A percentile compares a stretch with the other conserved stretches of the same genome.
Evolutionary conservation across 2,888 invertebrate species (phyloP).

Genomic region (Keiferia lycopersicella): DNA sequence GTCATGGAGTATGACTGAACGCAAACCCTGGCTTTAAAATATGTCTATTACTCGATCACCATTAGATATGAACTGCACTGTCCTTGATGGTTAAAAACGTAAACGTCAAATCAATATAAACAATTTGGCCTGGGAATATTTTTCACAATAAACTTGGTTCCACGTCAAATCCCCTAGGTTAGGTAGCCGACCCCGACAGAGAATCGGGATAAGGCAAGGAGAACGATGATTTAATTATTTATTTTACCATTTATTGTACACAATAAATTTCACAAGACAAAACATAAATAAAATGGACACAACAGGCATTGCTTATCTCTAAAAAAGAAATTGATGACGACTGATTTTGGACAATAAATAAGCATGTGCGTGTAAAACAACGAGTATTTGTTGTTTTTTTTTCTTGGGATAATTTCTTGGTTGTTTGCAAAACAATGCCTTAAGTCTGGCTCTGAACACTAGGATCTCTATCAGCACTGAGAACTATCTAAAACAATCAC

Average conservation of each 20-base stretch:
- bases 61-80: not conserved
- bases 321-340: too few relatives aligned
- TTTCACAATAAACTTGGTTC: too few relatives aligned
- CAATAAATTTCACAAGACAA: too few relatives aligned
- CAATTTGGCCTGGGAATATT: not conserved
- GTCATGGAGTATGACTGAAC: constrained; percentile 34
- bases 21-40: not conserved
- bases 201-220: too few relatives aligned
- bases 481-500: constrained; percentile 26
- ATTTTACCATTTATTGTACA: too few relatives aligned
- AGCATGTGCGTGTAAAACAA: not conserved
- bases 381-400: not conserved
- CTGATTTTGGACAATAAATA: not conserved
- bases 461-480: constrained; percentile 20
- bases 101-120: not conserved
- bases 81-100: not conserved
- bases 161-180: too few relatives aligned
- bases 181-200: too few relatives aligned
- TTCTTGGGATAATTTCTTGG: not conserved
- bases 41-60: not conserved
- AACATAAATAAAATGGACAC: too few relatives aligned
- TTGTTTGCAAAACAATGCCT: constrained; percentile 2
- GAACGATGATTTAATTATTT: too few relatives aligned
- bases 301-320: too few relatives aligned
- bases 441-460: constrained; percentile 1